Base-by-base conservation (phyloP, 1,140 invertebrate genomes). In the Fopius arisanus region DNA sequence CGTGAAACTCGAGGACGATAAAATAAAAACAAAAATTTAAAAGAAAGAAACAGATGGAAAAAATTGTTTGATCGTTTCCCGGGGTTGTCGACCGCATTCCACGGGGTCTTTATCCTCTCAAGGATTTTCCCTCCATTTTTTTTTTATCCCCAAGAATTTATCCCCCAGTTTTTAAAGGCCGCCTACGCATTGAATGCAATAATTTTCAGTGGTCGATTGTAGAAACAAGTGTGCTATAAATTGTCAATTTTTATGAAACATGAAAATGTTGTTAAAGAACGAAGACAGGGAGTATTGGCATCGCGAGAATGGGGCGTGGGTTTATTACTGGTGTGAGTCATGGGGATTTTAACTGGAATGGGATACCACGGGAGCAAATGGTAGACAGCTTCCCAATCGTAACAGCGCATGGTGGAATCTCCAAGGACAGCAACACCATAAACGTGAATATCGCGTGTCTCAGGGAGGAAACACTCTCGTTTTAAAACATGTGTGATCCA, bases 391-490 rank as follows among this genome's bases (percentile, higher is more conserved):
- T 33, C 43, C 41, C 48, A 74, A 69, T 74, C 68, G 29, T 66
- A 68, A 67, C 63, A 54, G 31, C 26, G 59, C 31, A 72, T 65
- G 65, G 66, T 43, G 33, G 33, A 68, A 74, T 79, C 74, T 78
- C 77, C 80, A 82, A 82, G 80, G 80, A 79, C 80, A 75, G 75
- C 80, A 75, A 79, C 78, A 69, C 77, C 76, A 82, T 82, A 81
- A 80, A 82, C 75, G 77, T 40, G 71, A 21, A 66, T 48, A 14
- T 66, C 26, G 12, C 19, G 23, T 41, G 63, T 28, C 29, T 67
- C n/a, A 16, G 59, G 70, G 23, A 14, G 43, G 43, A 51, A 70
- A 70, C 29, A 59, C 54, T 59, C 54, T 26, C 21, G 54, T 26
- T 51, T 51, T 59, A 12, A 59, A 59, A 4, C 23, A 59, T n/a